Conservation (phyloP, 2,888 invertebrate species). For the Hypomecis atomaria region DNA sequence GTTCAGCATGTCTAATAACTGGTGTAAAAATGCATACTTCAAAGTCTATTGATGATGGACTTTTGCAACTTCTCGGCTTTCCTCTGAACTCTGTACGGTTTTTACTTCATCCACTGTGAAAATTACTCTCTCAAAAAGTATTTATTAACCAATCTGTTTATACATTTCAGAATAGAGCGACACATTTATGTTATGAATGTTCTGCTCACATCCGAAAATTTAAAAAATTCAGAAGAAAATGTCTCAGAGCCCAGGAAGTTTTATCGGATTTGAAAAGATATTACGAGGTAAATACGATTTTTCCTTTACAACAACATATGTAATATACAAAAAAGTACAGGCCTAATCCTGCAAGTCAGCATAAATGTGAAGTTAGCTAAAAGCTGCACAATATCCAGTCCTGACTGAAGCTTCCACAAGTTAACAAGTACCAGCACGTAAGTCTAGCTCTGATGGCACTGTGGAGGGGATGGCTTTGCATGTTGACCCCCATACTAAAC, state of each 20-base stretch:
- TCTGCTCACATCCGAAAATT: constrained; percentile 46
- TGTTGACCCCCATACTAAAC: too few relatives aligned
- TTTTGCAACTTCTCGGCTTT: constrained; percentile 11
- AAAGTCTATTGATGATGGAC: constrained; percentile 17
- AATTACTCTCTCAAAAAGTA: neutral
- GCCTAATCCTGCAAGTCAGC: too few relatives aligned
- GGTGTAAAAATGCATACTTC: constrained; percentile 49
- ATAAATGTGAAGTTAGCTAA: too few relatives aligned
- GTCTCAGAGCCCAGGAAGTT: constrained; percentile 45
- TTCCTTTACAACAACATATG: too few relatives aligned
- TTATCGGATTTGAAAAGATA: constrained; percentile 30
- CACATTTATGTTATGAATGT: constrained; percentile 51
- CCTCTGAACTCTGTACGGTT: constrained; percentile 1
- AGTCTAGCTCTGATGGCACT: too few relatives aligned
- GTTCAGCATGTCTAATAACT: constrained; percentile 48
- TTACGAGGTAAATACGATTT: constrained; percentile 6
- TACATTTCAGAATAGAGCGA: constrained; percentile 23
- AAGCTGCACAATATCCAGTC: too few relatives aligned
- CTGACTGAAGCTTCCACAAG: too few relatives aligned
- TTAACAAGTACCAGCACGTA: too few relatives aligned
- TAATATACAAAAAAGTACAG: too few relatives aligned
- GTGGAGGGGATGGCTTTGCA: too few relatives aligned
- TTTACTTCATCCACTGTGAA: neutral
- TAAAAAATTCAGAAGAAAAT: constrained; percentile 50
- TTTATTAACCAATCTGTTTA: too few relatives aligned